Evolutionary conservation across 1,140 invertebrate genomes (phyloP), one percentile per base, ranked within the genome.

Genomic region (Macrotrachela quadricornifera): DNA sequence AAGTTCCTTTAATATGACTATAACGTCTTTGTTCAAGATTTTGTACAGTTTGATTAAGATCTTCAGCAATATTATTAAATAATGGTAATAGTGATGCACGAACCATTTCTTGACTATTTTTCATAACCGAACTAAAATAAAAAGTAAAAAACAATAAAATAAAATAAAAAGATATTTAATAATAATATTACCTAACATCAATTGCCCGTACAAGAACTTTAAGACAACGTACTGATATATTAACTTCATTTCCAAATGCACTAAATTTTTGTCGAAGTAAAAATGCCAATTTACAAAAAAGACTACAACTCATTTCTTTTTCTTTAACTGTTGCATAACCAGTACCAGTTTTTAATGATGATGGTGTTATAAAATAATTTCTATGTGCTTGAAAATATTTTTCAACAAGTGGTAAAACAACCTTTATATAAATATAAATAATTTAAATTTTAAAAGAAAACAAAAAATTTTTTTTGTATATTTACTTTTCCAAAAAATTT

Each of bases 61-160:
- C 94, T 66, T 97, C 88, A 14, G 92, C 90, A 0, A 86, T 86
- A 62, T 96, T 94, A 67, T 96, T 97, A 75, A 99, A 97, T 72
- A 97, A 99, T 10, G 90, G 95, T 44, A 97, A 69, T 80, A 99
- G 87, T 0, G 87, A 94, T 0, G 94, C 95, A 56, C 94, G 77
- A 49, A 99, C 90, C 64, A 99, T 96, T 66, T 99, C 94, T 0
- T 90, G 91, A 63, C 90, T 94, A 70, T 87, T 94, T 67, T 96
- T 96, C 10, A 91, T 86, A 11, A 99, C 74, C 0, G 91, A 92
- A 59, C 21, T 30, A 30, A 30, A 30, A 30, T n/a, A n/a, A n/a
- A n/a, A n/a, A n/a, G n/a, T n/a, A n/a, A n/a, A n/a, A n/a, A n/a
- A n/a, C n/a, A n/a, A n/a, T n/a, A n/a, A n/a, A n/a, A n/a, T n/a